Evolutionary conservation across 2,113 vertebrate genomes (phyloP), one percentile per base, ranked within the genome.

Genomic region (Lutjanus erythropterus): DNA sequence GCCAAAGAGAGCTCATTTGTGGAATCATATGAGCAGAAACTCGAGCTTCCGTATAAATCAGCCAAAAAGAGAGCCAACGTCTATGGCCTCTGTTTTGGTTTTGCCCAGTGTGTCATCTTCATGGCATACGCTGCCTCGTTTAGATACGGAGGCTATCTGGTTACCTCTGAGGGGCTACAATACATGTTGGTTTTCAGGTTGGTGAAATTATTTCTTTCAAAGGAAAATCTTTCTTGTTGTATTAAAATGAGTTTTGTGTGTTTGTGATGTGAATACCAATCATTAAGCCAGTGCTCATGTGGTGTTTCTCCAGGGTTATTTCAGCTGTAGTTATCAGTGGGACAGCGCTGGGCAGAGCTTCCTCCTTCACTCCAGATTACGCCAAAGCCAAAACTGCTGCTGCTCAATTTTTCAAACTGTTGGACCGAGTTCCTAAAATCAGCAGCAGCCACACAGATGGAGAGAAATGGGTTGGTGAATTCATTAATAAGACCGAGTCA

Each of bases 321-420:
- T 71, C 92, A 56, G 91, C 92, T 16, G 29, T 96, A 3, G 91
- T 96, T 7, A 89, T 89, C 82, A 95, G 95, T 55, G 95, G 94
- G 11, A 94, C 91, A 1, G 92, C 95, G 7, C 80, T 96, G 12
- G 94, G 94, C 15, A 92, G 37, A 88, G 94, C 93, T 15, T 94
- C 94, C 5, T 93, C 94, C 37, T 95, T 94, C 71, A 95, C 95
- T 50, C 95, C 95, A 66, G 94, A 95, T 81, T 96, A 95, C 10
- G 93, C 92, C 62, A 96, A 96, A 89, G 95, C 95, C 65, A 95
- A 95, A 87, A 94, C 50, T 11, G 92, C 95, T 46, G 95, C 95
- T 25, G 89, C 91, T 35, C 91, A 94, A 52, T 61, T 96, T 23
- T 95, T 96, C 69, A 88, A 91, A 85, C 68, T 96, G 4, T 42